Evolutionary conservation across 1,140 invertebrate genomes (phyloP).

Genomic region (Drepana arcuata): DNA sequence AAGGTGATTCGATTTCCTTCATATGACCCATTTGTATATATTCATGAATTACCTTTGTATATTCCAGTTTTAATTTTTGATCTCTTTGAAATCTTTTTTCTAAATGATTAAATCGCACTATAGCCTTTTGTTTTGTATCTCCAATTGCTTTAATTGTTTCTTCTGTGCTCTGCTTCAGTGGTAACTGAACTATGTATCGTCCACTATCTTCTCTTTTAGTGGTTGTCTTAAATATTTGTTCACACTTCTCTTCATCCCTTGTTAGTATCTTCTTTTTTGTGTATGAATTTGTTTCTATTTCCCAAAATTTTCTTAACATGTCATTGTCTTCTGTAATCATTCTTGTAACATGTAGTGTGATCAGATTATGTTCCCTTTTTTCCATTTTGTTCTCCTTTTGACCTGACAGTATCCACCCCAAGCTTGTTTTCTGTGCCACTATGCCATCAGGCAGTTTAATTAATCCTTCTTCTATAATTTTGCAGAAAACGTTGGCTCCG

Average conservation of each 20-base stretch:
- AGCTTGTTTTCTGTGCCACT: constrained; percentile 8
- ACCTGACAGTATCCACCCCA: constrained; percentile 15
- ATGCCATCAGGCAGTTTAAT: constrained; percentile 1
- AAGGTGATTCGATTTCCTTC: constrained; percentile 1
- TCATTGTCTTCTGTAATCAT: constrained; percentile 8
- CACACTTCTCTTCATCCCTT: constrained; percentile 10
- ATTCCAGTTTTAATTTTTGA: constrained; percentile 2
- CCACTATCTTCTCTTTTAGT: constrained; percentile 8
- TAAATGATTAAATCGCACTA: constrained; percentile 1
- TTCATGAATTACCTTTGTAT: constrained; percentile 3
- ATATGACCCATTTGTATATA: constrained; percentile 2
- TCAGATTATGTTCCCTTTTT: too few species aligned
- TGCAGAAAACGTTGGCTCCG: constrained; percentile 9
- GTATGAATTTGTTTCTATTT: constrained; percentile 6
- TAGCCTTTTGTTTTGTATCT: constrained; percentile 1
- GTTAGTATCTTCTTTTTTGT: constrained; percentile 3
- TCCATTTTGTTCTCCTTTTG: too few species aligned
- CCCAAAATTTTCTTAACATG: constrained; percentile 14
- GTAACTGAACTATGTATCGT: constrained; percentile 14
- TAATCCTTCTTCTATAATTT: constrained; percentile 4
- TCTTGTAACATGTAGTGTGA: too few species aligned
- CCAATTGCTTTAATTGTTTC: too few species aligned
- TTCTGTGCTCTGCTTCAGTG: too few species aligned
- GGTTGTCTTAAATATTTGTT: constrained; percentile 7
- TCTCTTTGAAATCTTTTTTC: not conserved